These are phyloP conservation scores for Rhea americana DNA, from an alignment of 2,113 vertebrate species.

Conservation along the genomic window DNA sequence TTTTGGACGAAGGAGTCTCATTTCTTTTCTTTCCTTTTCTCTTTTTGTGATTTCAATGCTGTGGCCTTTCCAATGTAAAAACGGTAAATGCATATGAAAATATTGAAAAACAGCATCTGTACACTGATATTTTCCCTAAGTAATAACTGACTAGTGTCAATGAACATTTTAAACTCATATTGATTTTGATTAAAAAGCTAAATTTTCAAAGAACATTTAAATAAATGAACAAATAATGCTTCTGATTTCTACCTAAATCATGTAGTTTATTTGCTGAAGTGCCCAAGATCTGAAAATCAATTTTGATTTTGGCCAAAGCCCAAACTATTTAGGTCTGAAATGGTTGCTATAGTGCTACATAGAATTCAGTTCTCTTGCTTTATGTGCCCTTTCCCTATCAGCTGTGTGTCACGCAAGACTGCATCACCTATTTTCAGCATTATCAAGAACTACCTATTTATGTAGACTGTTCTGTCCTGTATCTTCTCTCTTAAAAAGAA, in stretches of 20 bases:
- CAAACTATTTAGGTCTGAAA: not conserved
- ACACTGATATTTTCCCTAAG: not conserved
- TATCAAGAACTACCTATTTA: not conserved
- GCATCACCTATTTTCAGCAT: not conserved
- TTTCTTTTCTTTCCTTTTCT: not conserved
- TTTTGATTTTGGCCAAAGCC: not conserved
- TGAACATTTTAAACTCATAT: not conserved
- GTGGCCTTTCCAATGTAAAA: not conserved
- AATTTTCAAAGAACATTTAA: not conserved
- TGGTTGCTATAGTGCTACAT: not conserved
- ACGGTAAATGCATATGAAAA: not conserved
- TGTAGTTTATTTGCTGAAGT: not conserved
- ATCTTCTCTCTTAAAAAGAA: not conserved
- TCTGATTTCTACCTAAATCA: not conserved
- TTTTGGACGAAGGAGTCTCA: not conserved
- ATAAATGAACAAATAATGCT: not conserved
- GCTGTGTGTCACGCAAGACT: not conserved
- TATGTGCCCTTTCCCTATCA: not conserved
- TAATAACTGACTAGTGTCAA: not conserved
- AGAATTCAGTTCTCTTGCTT: not conserved
- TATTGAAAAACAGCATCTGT: not conserved
- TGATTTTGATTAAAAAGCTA: not conserved
- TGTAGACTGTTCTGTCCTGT: not conserved
- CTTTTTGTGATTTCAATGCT: not conserved
- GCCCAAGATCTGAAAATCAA: not conserved